Base-by-base conservation (phyloP, 37 sponge, comb jelly and placozoan genomes). In the Ephydatia muelleri region DNA sequence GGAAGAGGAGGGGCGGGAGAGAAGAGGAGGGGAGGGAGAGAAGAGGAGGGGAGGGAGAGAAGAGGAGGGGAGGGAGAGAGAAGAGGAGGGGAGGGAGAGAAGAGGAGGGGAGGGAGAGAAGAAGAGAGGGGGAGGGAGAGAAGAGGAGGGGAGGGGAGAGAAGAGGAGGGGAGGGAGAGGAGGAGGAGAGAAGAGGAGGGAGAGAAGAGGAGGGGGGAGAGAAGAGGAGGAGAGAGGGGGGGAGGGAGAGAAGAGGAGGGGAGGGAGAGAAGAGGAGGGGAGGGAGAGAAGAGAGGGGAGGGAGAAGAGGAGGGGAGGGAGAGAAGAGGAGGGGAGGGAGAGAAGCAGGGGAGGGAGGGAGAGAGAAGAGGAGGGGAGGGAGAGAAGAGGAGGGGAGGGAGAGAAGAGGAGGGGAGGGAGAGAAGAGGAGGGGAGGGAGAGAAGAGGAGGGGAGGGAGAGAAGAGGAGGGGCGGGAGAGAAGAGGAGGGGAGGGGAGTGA, bases 1-100 rank as follows among this genome's bases (percentile, higher is more conserved):
- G 34, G 75, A 74, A 36, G 35, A 5, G 23, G 22, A 68, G 48
- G n/a, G n/a, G n/a, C n/a, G n/a, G 38, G 68, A 77, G 80, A 30
- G 75, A 81, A 49, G 69, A 48, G 31, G 48, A n/a, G 33, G 19
- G 22, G n/a, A 26, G 29, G 68, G 12, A 19, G 49, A 43, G 68
- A 29, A 31, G 32, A 22, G 16, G 68, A 23, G 26, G 36, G 47
- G 19, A 65, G 8, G 6, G 36, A 27, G 40, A 67, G 3, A 70
- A 32, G 28, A 57, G 35, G 71, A 32, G 14, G 64, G 65, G 11
- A 25, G 75, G 69, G 39, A 21, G 38, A 33, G 47, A 23, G 71
- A 67, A 74, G 67, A 22, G 2, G 82, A 43, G 40, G 40, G 40
- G 40, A 28, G 34, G 9, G 9, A 5, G 35, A 29, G 9, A n/a